Evolutionary conservation across 64 coral and sea anemone species (phyloP).

Genomic region (Dendronephthya gigantea): DNA sequence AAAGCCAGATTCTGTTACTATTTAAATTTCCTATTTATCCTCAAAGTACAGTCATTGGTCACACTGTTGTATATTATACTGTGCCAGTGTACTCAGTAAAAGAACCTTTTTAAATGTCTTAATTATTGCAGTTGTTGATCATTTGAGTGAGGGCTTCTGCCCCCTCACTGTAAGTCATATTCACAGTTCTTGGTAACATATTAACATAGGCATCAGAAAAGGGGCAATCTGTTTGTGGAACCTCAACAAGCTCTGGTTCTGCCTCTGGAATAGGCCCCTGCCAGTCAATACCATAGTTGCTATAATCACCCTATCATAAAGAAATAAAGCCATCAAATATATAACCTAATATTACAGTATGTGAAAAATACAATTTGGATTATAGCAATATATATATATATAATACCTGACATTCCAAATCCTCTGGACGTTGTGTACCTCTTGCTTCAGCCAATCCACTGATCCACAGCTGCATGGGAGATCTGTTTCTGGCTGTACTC

Average conservation of each 20-base stretch:
- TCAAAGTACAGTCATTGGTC: too few species aligned
- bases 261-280: background rate
- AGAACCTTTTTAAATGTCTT: too few species aligned
- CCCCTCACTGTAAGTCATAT: background rate
- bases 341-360: background rate
- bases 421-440: background rate
- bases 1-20: background rate
- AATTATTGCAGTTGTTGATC: too few species aligned
- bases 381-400: background rate
- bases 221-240: slow-evolving; percentile 14
- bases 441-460: slow-evolving; percentile 7
- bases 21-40: background rate
- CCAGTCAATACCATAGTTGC: slow-evolving; percentile 1
- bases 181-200: background rate
- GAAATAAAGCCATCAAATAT: background rate
- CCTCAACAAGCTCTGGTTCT: background rate
- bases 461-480: slow-evolving; percentile 28
- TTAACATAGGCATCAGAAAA: background rate
- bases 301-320: background rate
- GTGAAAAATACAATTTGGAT: background rate
- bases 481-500: slow-evolving; percentile 22
- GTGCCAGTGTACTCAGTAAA: too few species aligned
- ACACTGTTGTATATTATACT: too few species aligned
- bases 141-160: background rate
- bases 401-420: background rate